phyloP scores from a whole-genome alignment of 2,797 vertebrate species.

The Thalassophryne amazonica region DNA sequence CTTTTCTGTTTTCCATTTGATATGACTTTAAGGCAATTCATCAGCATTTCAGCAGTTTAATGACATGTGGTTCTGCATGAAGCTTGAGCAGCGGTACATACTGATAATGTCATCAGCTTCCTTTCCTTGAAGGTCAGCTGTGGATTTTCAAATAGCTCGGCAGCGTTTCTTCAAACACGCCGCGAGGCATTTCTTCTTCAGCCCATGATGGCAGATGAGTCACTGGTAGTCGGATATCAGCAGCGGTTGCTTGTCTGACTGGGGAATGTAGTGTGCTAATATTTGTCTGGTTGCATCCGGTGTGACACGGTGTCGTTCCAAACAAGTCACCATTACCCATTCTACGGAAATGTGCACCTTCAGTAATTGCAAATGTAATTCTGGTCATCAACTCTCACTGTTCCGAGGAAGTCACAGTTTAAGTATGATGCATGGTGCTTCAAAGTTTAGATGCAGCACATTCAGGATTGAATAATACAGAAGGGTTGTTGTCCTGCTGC shows the following conservation, averaged over 20 bases:
- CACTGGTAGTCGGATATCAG: conserved; percentile 62
- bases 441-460: conserved; percentile 29
- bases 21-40: conserved; percentile 61
- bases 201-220: conserved; percentile 61
- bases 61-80: conserved; percentile 52
- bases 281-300: conserved; percentile 30
- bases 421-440: conserved; percentile 22
- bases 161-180: conserved; percentile 49
- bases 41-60: conserved; percentile 55
- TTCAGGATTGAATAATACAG: conserved; percentile 33
- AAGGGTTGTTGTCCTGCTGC: conserved; percentile 21
- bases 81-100: conserved; percentile 51
- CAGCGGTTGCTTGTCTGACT: conserved; percentile 45
- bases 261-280: conserved; percentile 24
- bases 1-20: conserved; percentile 66
- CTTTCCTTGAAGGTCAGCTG: conserved; percentile 69
- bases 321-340: conserved; percentile 14
- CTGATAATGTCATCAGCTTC: conserved; percentile 51
- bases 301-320: not conserved
- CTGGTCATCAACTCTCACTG: too few relatives aligned
- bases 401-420: too few relatives aligned
- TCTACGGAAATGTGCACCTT: conserved; percentile 8
- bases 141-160: conserved; percentile 63
- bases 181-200: conserved; percentile 56
- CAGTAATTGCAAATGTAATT: conserved; percentile 20